Conservation (phyloP, 2,797 vertebrate genomes). For the Cyprinella venusta region DNA sequence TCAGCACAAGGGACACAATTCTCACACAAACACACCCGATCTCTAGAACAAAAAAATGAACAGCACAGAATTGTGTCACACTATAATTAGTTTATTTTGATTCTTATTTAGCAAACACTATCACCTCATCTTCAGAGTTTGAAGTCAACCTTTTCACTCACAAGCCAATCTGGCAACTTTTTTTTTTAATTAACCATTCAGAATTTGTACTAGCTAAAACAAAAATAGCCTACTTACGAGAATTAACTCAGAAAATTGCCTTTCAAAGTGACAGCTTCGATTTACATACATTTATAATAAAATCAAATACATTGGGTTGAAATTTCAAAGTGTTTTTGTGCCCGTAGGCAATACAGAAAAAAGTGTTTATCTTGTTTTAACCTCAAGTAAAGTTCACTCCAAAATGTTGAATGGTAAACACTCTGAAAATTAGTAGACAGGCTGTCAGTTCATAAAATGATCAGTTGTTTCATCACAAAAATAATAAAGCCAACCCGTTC, state of each 20-base stretch:
- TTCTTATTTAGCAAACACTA: background rate
- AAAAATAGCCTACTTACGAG: background rate
- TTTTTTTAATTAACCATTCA: background rate
- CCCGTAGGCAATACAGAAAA: background rate
- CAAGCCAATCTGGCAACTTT: background rate
- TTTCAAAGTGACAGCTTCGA: background rate
- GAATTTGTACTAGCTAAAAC: background rate
- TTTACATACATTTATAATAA: background rate
- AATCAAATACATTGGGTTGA: background rate
- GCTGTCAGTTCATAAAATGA: background rate
- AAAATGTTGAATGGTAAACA: background rate
- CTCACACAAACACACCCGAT: constrained; percentile 16
- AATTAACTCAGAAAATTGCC: background rate
- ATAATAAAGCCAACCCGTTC: background rate
- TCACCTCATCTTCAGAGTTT: background rate
- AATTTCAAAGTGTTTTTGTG: background rate
- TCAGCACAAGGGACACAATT: constrained; percentile 62
- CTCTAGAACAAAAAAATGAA: background rate
- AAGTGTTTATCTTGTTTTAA: background rate
- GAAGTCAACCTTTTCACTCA: background rate
- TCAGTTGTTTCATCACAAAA: background rate
- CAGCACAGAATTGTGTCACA: background rate
- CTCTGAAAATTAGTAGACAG: background rate
- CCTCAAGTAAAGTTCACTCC: background rate
- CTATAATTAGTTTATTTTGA: background rate